phyloP scores from a whole-genome alignment of 2,888 invertebrate genomes.

The Sinopyrophorus schimmeli region DNA sequence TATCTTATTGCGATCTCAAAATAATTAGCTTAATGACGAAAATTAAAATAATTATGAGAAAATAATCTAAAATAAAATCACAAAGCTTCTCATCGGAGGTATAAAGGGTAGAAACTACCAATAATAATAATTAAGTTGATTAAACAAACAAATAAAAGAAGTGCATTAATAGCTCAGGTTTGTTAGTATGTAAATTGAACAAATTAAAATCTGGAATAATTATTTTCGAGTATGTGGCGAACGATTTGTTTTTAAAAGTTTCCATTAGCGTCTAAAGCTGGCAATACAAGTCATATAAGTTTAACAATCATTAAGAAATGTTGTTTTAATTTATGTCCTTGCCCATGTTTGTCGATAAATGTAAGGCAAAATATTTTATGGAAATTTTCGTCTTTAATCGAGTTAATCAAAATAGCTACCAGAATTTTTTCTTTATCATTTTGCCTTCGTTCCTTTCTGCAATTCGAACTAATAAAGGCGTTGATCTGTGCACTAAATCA shows the following conservation, averaged over 20 bases:
- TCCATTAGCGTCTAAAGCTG: conserved; percentile 1
- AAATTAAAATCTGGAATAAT: background rate
- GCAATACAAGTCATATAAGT: background rate
- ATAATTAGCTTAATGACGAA: too few species aligned
- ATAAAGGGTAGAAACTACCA: too few species aligned
- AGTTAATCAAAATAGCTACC: conserved; percentile 1
- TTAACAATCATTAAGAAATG: background rate
- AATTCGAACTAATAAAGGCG: conserved; percentile 38
- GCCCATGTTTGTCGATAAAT: conserved; percentile 2
- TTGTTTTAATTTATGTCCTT: conserved; percentile 7
- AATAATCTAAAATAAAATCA: too few species aligned
- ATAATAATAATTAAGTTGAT: too few species aligned
- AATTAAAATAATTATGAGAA: too few species aligned
- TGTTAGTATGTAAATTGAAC: background rate
- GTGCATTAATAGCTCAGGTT: too few species aligned
- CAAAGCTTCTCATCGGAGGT: too few species aligned
- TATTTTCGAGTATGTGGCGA: conserved; percentile 1
- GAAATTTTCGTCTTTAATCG: background rate
- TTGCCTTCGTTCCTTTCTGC: background rate
- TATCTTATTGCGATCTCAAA: too few species aligned
- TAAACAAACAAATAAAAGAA: too few species aligned
- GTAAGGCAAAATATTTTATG: background rate
- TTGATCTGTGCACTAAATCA: conserved; percentile 42
- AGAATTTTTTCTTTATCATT: too few species aligned
- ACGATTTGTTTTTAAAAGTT: conserved; percentile 3